Evolutionary conservation across 2,113 vertebrate species (phyloP).

Genomic region (Coptodon rendalli): DNA sequence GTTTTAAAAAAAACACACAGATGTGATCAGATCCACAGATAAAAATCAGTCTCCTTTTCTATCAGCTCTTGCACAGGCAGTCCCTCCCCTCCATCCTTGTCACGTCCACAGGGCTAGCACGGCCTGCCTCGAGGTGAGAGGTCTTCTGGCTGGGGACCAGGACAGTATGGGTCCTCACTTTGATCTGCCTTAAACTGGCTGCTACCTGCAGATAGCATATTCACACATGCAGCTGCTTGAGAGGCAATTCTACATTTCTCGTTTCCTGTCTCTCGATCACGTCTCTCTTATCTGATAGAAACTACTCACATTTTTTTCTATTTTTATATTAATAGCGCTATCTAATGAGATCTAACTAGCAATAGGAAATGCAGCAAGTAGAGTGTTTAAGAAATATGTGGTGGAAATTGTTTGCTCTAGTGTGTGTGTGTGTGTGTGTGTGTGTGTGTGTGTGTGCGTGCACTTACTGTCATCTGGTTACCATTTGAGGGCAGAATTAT

Average conservation of each 20-base stretch:
- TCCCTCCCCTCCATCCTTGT: conserved; percentile 10
- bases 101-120: conserved; percentile 49
- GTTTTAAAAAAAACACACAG: not conserved
- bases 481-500: conserved; percentile 63
- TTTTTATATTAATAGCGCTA: not conserved
- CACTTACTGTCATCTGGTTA: conserved; percentile 60
- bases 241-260: not conserved
- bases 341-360: not conserved
- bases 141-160: conserved; percentile 55
- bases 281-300: not conserved
- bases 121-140: conserved; percentile 50
- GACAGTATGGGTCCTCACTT: conserved; percentile 33
- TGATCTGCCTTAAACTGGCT: conserved; percentile 22
- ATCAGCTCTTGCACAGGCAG: not conserved
- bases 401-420: not conserved
- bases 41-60: not conserved
- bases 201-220: conserved; percentile 43
- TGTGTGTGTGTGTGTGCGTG: rapidly evolving
- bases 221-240: not conserved
- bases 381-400: conserved; percentile 12
- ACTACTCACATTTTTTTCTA: not conserved
- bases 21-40: not conserved
- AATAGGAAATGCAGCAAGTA: not conserved
- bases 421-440: too few relatives aligned
- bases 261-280: not conserved